A percentile compares a stretch with the other conserved stretches of the same genome.
Evolutionary conservation across 2,113 vertebrate species (phyloP).

Genomic region (Rousettus leschenaultii): DNA sequence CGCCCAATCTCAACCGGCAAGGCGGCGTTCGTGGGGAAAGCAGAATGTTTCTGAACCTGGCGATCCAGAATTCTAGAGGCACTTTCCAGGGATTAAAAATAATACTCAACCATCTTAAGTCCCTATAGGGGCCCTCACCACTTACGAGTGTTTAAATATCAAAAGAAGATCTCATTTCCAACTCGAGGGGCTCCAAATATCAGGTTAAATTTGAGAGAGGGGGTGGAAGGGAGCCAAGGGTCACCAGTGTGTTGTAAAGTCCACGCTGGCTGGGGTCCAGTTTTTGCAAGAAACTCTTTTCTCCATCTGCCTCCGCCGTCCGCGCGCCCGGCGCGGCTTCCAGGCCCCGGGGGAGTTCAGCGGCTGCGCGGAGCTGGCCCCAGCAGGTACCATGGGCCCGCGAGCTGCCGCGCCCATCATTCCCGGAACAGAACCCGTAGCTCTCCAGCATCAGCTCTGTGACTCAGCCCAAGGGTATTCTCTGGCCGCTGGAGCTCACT

Average conservation of each 20-base stretch:
- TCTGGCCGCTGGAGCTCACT: neutral
- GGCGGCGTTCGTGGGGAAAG: neutral
- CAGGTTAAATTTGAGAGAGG: neutral
- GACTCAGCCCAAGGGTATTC: neutral
- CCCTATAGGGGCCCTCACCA: neutral
- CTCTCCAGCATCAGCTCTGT: neutral
- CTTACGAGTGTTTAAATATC: neutral
- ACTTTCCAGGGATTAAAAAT: neutral
- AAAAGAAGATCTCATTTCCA: neutral
- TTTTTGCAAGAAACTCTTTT: neutral
- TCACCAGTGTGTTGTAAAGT: neutral
- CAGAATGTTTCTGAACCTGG: neutral
- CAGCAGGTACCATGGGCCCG: neutral
- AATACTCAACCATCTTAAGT: neutral
- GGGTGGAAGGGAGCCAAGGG: neutral
- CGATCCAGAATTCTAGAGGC: neutral
- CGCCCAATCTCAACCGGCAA: neutral
- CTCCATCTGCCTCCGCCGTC: neutral
- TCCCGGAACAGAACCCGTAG: neutral
- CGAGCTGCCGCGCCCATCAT: rapidly evolving
- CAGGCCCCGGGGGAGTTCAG: neutral
- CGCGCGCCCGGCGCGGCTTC: rapidly evolving
- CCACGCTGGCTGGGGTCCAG: neutral
- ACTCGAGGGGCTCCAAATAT: neutral
- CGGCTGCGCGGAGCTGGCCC: neutral